Percentiles rank a stretch among this genome's conserved stretches.
phyloP scores from a whole-genome alignment of 53 echinoderm and acorn worm species.

The Patiria pectinifera region DNA sequence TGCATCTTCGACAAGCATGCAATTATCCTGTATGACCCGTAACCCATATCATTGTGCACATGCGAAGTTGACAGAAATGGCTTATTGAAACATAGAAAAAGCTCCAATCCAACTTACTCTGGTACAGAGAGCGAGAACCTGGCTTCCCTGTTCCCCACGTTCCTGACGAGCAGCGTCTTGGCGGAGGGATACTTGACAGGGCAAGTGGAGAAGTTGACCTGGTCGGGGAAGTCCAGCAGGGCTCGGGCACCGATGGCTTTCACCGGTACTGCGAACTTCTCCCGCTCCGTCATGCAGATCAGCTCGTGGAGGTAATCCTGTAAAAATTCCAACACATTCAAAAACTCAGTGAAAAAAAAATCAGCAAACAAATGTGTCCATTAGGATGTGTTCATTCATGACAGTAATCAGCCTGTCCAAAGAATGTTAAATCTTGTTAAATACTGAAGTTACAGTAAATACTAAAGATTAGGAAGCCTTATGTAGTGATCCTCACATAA shows the following conservation, averaged over 20 bases:
- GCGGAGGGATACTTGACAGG: constrained; percentile 91
- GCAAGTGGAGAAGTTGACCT: constrained; percentile 95
- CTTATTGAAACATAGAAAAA: neutral
- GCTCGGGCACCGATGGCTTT: constrained; percentile 92
- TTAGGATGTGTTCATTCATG: too few species aligned
- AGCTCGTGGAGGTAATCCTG: constrained; percentile 97
- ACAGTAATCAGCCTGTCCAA: too few species aligned
- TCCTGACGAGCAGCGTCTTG: constrained; percentile 91
- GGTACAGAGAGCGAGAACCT: constrained; percentile 83
- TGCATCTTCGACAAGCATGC: too few species aligned
- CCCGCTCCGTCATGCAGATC: constrained; percentile 98
- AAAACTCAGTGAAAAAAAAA: neutral
- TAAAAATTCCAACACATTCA: neutral
- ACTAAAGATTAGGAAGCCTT: too few species aligned
- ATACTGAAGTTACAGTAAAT: too few species aligned
- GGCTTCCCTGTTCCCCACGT: constrained; percentile 94
- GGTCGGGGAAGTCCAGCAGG: constrained; percentile 96
- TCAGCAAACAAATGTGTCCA: too few species aligned
- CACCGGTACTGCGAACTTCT: constrained; percentile 97
- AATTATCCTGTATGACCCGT: too few species aligned
- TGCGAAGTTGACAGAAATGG: too few species aligned
- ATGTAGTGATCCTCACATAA: too few species aligned
- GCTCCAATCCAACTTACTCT: constrained; percentile 68
- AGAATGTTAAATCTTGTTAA: too few species aligned
- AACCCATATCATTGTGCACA: too few species aligned